Percentiles rank a stretch among this genome's conserved stretches.
These are phyloP conservation scores for Hephaestus fuliginosus DNA, from an alignment of 2,797 vertebrate species.

Conservation along the genomic window DNA sequence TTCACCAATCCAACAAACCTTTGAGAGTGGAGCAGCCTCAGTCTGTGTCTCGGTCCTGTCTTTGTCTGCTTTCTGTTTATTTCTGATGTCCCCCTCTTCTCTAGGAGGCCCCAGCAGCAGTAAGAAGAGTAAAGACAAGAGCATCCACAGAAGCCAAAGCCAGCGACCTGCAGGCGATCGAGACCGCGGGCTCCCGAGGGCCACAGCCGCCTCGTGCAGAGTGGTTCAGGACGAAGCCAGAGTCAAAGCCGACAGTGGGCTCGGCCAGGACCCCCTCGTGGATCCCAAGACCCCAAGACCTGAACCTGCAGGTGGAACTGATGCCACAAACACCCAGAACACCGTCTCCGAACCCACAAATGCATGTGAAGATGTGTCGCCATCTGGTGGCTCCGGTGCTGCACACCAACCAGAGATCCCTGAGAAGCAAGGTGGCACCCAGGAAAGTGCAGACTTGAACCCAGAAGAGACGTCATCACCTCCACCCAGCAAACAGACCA, in stretches of 20 bases:
- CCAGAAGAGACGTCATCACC: conserved; percentile 12
- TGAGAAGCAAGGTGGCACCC: background rate
- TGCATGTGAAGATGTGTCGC: conserved; percentile 31
- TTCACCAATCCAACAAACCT: background rate
- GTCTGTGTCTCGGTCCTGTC: background rate
- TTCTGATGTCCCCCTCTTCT: background rate
- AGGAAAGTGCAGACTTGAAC: background rate
- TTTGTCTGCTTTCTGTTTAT: background rate
- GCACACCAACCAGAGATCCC: conserved; percentile 25
- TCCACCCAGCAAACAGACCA: background rate
- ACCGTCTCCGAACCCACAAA: background rate
- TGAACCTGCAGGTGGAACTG: background rate
- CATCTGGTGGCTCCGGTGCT: conserved; percentile 55
- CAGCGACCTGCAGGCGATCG: conserved; percentile 58
- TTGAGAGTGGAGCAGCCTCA: too few species aligned
- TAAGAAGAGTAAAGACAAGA: conserved; percentile 72
- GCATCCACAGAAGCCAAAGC: conserved; percentile 73
- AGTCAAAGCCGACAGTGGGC: background rate
- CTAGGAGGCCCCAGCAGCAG: conserved; percentile 39
- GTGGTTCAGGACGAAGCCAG: background rate
- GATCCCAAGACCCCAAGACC: background rate
- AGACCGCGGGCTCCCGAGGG: conserved; percentile 32
- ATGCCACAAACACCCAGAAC: background rate
- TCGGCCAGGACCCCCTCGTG: background rate
- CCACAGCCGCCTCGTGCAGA: conserved; percentile 17